Conservation (phyloP, 1,140 invertebrate genomes). For the Apis florea region DNA sequence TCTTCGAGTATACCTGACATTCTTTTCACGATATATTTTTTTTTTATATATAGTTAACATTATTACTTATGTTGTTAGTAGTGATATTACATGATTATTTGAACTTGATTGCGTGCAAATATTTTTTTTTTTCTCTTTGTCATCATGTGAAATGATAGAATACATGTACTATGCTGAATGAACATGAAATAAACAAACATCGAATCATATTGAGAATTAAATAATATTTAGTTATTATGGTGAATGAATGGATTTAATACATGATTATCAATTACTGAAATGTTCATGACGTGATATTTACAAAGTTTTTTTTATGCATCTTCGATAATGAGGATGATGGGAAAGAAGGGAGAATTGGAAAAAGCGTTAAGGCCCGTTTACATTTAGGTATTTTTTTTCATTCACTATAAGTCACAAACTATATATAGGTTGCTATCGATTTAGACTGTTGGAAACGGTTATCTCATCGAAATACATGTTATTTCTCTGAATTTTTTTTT, state of each 20-base stretch:
- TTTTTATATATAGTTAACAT: conserved; percentile 34
- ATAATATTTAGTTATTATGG: conserved; percentile 3
- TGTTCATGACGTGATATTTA: conserved; percentile 36
- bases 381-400: conserved; percentile 6
- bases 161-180: conserved; percentile 6
- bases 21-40: neutral
- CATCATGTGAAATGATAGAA: conserved; percentile 10
- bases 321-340: neutral
- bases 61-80: conserved; percentile 38
- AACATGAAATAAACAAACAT: conserved; percentile 1
- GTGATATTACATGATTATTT: conserved; percentile 44
- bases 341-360: conserved; percentile 8
- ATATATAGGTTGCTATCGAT: conserved; percentile 1
- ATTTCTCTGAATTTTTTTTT: neutral
- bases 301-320: conserved; percentile 26
- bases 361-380: conserved; percentile 40
- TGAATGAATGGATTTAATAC: conserved; percentile 14
- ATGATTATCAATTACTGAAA: neutral
- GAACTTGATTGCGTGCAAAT: conserved; percentile 48
- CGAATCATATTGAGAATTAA: neutral
- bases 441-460: conserved; percentile 12
- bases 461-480: neutral
- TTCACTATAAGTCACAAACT: conserved; percentile 11
- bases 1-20: conserved; percentile 4
- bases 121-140: neutral